Evolutionary conservation across 2,797 vertebrate genomes (phyloP).

Genomic region (Myotis findleyi): DNA sequence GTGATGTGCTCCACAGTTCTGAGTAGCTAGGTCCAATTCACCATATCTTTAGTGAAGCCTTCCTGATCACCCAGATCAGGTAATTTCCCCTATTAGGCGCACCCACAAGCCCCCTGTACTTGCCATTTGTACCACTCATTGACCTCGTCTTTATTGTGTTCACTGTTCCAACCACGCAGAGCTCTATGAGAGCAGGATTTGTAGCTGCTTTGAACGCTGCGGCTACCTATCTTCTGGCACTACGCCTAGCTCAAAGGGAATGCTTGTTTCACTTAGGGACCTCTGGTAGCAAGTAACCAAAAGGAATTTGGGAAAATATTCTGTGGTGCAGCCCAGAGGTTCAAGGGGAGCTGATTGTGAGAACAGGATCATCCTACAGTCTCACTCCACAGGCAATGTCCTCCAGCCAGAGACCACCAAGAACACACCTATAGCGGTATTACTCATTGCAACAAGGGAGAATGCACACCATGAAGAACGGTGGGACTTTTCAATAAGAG

Average conservation of each 20-base stretch:
- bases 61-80: neutral
- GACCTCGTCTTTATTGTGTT: neutral
- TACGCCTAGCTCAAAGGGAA: neutral
- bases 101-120: neutral
- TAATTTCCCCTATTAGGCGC: neutral
- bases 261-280: neutral
- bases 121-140: neutral
- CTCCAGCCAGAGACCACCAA: neutral
- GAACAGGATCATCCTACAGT: neutral
- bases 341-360: neutral
- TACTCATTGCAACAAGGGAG: neutral
- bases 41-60: neutral
- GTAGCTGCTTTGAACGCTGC: neutral
- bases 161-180: neutral
- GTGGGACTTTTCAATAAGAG: neutral
- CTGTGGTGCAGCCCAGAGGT: neutral
- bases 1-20: neutral
- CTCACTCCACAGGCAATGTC: neutral
- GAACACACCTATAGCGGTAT: neutral
- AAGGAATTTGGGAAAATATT: neutral
- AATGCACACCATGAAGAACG: neutral
- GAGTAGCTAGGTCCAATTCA: neutral
- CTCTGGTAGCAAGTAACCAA: neutral
- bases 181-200: neutral
- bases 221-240: neutral